A percentile compares a stretch with the other conserved stretches of the same genome.
phyloP scores from a whole-genome alignment of 2,113 vertebrate species.

The Pterophyllum scalare region DNA sequence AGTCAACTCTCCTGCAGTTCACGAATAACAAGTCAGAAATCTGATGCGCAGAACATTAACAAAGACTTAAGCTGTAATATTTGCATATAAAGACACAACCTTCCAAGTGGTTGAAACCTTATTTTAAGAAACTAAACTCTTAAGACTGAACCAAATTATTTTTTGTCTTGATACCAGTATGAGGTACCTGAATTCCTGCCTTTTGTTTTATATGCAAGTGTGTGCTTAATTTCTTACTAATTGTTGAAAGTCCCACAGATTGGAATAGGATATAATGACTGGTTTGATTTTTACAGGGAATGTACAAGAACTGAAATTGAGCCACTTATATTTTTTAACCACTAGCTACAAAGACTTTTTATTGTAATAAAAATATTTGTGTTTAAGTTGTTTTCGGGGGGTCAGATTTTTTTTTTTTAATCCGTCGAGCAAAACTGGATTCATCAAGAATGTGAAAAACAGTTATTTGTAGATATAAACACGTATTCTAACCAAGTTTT shows the following conservation, averaged over 20 bases:
- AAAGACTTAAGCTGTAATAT: neutral
- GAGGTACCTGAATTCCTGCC: constrained; percentile 6
- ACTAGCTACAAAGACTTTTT: constrained; percentile 11
- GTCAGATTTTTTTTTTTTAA: neutral
- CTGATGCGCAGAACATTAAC: constrained; percentile 20
- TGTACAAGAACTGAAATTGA: constrained; percentile 34
- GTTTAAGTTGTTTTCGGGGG: constrained; percentile 2
- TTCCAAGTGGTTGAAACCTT: neutral
- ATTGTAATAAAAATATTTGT: constrained; percentile 10
- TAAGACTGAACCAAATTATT: constrained; percentile 12
- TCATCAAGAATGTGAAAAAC: constrained; percentile 31
- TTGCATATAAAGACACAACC: neutral
- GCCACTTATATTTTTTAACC: constrained; percentile 31
- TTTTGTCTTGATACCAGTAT: neutral
- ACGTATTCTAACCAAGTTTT: neutral
- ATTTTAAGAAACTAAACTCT: neutral
- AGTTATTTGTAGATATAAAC: neutral
- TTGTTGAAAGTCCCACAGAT: neutral
- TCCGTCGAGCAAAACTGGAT: constrained; percentile 3
- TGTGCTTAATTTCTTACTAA: neutral
- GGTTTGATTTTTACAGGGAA: constrained; percentile 9
- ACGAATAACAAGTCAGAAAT: constrained; percentile 68
- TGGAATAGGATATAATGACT: neutral
- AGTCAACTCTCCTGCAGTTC: constrained; percentile 16
- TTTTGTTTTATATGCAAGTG: neutral